Base-by-base conservation (phyloP, 2,888 invertebrate species). In the Hyalella azteca region DNA sequence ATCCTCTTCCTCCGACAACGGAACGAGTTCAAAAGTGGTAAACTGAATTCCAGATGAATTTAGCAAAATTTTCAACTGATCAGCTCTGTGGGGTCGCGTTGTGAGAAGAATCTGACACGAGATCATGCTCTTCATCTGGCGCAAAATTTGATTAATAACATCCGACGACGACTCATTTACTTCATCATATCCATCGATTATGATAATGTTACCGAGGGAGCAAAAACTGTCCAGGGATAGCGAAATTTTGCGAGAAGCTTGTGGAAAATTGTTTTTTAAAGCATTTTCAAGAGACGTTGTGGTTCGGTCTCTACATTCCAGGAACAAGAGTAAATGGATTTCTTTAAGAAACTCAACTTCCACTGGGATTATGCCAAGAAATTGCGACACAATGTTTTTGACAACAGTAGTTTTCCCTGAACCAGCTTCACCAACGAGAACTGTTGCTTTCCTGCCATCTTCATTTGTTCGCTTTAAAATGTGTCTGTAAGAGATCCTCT, bases 401-500 rank as follows among this genome's bases (percentile, higher is more conserved):
- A 66, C 66, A 36, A 66, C 36, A 3, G 66, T 36, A 4, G 66
- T 66, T 36, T 66, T 66, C 4, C 66, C 66, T n/a, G 66, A 32
- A 5, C 66, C 66, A 36, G 36, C 66, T 22, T 66, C 66, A 19
- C 66, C 66, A 66, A 66, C 66, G 13, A 66, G 66, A 66, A 66
- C 19, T 7, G 66, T 66, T 5, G 36, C 66, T 39, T 36, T 32
- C 19, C 66, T 32, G 22, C 19, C 66, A 15, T 66, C 66, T 36
- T 36, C 36, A 32, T n/a, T 36, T n/a, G 36, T 36, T 5, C 66
- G 66, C 26, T 36, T 66, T 36, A 66, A 36, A 22, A 66, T 66
- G 1, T 66, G 32, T 19, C 29, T 32, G n/a, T 66, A 66, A 22
- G 66, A 66, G 19, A 36, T 36, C 36, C 36, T 66, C 19, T 11